Evolutionary conservation across 2,113 vertebrate genomes (phyloP).

Genomic region (Phalacrocorax aristotelis): DNA sequence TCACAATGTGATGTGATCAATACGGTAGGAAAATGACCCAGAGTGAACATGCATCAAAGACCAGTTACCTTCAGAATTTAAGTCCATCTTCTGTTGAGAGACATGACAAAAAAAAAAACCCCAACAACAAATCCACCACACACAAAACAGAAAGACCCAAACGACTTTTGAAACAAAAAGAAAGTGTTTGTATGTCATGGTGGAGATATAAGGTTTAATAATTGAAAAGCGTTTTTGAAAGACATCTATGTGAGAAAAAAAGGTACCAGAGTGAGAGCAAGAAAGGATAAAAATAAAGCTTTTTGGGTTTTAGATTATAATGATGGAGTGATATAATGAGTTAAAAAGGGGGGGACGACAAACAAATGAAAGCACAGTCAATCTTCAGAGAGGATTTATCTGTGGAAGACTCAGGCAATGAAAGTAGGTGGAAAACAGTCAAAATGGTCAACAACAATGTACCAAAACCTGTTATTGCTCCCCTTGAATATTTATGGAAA

Average conservation of each 20-base stretch:
- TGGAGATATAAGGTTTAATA: neutral
- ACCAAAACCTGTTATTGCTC: neutral
- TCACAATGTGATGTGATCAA: neutral
- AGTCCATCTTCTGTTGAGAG: neutral
- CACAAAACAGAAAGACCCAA: neutral
- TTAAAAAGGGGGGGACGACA: neutral
- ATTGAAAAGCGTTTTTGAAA: neutral
- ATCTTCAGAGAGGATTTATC: neutral
- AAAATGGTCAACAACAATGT: neutral
- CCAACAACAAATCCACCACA: too few relatives aligned
- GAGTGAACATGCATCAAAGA: neutral
- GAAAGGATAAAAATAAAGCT: neutral
- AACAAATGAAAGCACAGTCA: neutral
- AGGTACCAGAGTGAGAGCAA: neutral
- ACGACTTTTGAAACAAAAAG: neutral
- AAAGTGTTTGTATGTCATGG: neutral
- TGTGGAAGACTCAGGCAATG: neutral
- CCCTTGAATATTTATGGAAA: neutral
- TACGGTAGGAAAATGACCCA: neutral
- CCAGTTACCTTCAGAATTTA: neutral
- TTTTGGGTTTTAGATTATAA: neutral
- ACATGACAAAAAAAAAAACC: neutral
- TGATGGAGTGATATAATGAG: neutral
- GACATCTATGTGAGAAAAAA: neutral
- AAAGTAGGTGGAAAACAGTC: neutral